These are phyloP conservation scores for Cnemophilus loriae DNA, from an alignment of 2,113 vertebrate species.

Conservation along the genomic window DNA sequence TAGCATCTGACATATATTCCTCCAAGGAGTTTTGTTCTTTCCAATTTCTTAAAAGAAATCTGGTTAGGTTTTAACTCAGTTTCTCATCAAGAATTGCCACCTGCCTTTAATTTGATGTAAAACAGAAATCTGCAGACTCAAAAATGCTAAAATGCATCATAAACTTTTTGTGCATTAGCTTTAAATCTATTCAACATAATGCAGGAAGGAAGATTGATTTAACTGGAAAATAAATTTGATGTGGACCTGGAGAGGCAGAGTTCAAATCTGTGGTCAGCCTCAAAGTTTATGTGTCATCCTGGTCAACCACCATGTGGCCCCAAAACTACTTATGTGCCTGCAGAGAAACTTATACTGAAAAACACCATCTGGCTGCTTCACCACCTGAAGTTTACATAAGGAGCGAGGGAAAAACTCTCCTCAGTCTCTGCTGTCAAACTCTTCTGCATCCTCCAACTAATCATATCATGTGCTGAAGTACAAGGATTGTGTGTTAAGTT, in stretches of 20 bases:
- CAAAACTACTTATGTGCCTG: neutral
- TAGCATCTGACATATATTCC: conserved; percentile 18
- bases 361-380: neutral
- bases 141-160: neutral
- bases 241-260: neutral
- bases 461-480: neutral
- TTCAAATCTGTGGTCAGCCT: neutral
- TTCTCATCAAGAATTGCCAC: conserved; percentile 1
- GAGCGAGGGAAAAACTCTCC: neutral
- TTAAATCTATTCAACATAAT: neutral
- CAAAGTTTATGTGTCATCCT: neutral
- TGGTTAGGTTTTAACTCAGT: conserved; percentile 17
- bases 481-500: neutral
- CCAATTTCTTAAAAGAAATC: neutral
- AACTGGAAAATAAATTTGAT: neutral
- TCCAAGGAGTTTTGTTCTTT: neutral
- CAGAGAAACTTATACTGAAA: neutral
- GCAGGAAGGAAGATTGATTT: neutral
- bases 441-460: neutral
- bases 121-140: neutral
- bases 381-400: neutral
- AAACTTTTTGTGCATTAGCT: neutral
- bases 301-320: neutral
- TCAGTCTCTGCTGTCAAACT: neutral
- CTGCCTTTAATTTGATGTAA: conserved; percentile 8